phyloP scores from a whole-genome alignment of 2,113 vertebrate species.

The Silurus glanis region DNA sequence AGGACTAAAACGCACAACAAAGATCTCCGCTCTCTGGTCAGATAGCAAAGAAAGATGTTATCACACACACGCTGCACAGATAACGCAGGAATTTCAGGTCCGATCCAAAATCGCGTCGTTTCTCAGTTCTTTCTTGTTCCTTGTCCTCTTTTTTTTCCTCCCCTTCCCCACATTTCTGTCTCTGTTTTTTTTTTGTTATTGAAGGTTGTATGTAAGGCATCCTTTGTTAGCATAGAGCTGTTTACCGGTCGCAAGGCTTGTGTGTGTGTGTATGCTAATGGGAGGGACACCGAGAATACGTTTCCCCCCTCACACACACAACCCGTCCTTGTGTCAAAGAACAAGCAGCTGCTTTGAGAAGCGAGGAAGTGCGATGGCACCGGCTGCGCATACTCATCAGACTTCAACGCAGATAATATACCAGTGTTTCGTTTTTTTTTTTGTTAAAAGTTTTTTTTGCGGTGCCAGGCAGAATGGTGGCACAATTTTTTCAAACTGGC shows the following conservation, averaged over 20 bases:
- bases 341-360: constrained; percentile 14
- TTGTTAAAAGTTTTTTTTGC: too few relatives aligned
- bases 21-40: background rate
- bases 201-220: background rate
- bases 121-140: background rate
- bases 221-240: constrained; percentile 10
- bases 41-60: background rate
- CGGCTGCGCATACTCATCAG: background rate
- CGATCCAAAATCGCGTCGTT: background rate
- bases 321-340: background rate
- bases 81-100: background rate
- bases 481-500: background rate
- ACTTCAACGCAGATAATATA: background rate
- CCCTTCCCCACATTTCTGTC: background rate
- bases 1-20: background rate
- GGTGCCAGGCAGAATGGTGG: background rate
- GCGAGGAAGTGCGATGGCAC: background rate
- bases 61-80: background rate
- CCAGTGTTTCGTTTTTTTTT: too few relatives aligned
- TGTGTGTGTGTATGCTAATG: background rate
- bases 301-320: background rate
- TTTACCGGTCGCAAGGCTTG: background rate
- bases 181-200: background rate
- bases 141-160: background rate
- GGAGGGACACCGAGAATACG: background rate